phyloP scores from a whole-genome alignment of 2,888 invertebrate genomes.

The Cyrtodaria siliqua region DNA sequence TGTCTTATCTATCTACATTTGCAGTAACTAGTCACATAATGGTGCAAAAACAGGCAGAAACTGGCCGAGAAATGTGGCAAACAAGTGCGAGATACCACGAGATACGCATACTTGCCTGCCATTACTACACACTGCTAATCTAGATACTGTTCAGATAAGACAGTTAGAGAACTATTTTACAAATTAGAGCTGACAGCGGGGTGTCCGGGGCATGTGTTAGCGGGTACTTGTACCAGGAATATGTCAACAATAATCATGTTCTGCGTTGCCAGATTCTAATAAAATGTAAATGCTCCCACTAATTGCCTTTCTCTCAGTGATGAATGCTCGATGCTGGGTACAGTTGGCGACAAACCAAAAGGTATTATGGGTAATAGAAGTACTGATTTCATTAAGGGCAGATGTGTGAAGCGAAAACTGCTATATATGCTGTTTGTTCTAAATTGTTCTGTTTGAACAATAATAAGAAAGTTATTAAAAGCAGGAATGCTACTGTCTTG shows the following conservation, averaged over 20 bases:
- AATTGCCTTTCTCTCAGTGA: constrained; percentile 12
- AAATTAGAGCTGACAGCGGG: constrained; percentile 54
- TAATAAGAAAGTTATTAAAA: too few species aligned
- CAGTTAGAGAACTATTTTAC: constrained; percentile 34
- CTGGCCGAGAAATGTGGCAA: constrained; percentile 40
- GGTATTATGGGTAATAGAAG: too few species aligned
- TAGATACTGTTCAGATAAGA: constrained; percentile 48
- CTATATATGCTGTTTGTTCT: too few species aligned
- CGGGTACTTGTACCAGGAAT: constrained; percentile 9
- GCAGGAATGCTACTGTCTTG: too few species aligned
- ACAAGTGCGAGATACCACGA: constrained; percentile 22
- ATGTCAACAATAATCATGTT: constrained; percentile 48
- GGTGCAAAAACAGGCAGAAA: constrained; percentile 58
- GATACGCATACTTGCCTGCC: constrained; percentile 38
- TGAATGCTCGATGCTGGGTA: neutral
- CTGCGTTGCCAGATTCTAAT: constrained; percentile 40
- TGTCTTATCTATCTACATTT: constrained; percentile 63
- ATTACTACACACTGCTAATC: constrained; percentile 50
- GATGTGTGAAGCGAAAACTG: too few species aligned
- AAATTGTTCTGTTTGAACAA: too few species aligned
- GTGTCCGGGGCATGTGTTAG: constrained; percentile 40
- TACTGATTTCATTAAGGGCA: too few species aligned
- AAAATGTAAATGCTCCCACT: constrained; percentile 51
- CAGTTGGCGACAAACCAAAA: too few species aligned
- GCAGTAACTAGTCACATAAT: constrained; percentile 59